These are phyloP conservation scores for Cryptomyrus ogoouensis DNA, from an alignment of 2,113 vertebrate species.

Conservation along the genomic window DNA sequence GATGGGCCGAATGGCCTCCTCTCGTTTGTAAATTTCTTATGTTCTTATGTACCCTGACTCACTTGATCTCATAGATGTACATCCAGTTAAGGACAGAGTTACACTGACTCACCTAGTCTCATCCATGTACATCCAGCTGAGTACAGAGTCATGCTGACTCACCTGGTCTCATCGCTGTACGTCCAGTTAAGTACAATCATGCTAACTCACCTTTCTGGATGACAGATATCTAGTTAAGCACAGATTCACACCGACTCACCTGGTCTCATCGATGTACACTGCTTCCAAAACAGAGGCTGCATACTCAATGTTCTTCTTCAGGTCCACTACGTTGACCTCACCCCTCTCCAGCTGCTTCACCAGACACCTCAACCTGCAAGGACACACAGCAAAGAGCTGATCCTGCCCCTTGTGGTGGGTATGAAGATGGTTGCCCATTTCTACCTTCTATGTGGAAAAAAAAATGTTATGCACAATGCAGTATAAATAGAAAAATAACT, in stretches of 20 bases:
- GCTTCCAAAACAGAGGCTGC: conserved; percentile 89
- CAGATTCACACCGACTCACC: conserved; percentile 49
- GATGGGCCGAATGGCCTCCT: too few relatives aligned
- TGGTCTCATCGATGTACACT: conserved; percentile 96
- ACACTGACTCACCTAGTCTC: conserved; percentile 74
- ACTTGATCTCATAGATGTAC: neutral
- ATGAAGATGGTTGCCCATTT: neutral
- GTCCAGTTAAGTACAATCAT: neutral
- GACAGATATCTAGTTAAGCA: neutral
- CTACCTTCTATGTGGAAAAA: neutral
- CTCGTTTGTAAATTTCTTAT: conserved; percentile 62
- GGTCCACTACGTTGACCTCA: conserved; percentile 80
- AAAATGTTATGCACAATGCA: neutral
- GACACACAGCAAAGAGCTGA: conserved; percentile 3
- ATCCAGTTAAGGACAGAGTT: neutral
- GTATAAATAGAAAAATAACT: neutral
- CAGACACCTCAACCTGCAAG: conserved; percentile 79
- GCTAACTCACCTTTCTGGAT: neutral
- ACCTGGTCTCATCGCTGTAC: conserved; percentile 87
- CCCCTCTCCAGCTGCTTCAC: conserved; percentile 92
- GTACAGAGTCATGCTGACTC: neutral
- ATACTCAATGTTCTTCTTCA: conserved; percentile 93
- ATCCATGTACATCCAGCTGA: conserved; percentile 74
- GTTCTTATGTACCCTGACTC: neutral
- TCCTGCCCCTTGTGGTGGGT: neutral